These are phyloP conservation scores for Phalloptychus januarius DNA, from an alignment of 2,797 vertebrate genomes.

Conservation along the genomic window DNA sequence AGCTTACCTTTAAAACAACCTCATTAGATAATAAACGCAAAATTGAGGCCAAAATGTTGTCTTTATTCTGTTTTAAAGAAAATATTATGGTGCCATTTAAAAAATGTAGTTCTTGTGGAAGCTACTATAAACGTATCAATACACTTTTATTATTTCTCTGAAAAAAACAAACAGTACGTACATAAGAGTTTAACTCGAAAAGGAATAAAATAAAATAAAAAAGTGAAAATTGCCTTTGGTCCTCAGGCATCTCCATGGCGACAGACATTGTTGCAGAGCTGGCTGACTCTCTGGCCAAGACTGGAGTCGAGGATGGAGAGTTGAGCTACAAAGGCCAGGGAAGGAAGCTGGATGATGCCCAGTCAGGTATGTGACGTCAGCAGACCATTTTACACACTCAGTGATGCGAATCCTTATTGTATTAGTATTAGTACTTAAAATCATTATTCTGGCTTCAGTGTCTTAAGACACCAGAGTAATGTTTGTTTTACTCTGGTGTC, in stretches of 20 bases:
- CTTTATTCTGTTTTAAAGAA: neutral
- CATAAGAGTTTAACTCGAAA: neutral
- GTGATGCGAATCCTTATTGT: neutral
- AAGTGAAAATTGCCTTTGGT: slow-evolving; percentile 3
- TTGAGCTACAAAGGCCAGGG: slow-evolving; percentile 95
- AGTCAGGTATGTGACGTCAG: slow-evolving; percentile 85
- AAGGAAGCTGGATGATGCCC: slow-evolving; percentile 91
- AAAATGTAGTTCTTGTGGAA: neutral
- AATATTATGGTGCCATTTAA: neutral
- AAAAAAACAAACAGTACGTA: neutral
- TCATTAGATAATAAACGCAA: neutral
- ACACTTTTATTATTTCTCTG: neutral
- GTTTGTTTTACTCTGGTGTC: neutral
- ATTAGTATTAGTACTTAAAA: neutral
- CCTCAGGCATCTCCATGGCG: slow-evolving; percentile 83
- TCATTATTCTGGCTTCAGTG: neutral
- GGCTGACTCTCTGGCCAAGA: slow-evolving; percentile 90
- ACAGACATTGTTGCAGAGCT: slow-evolving; percentile 91
- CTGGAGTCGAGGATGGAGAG: slow-evolving; percentile 89
- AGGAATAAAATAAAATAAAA: neutral
- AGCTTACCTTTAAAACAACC: neutral
- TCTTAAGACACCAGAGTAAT: no score
- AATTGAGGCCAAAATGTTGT: neutral
- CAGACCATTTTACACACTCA: neutral
- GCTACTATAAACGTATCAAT: neutral